Percentiles rank a stretch among this genome's conserved stretches.
These are phyloP conservation scores for Rhopalosiphum nymphaeae DNA, from an alignment of 2,888 invertebrate species.

Conservation along the genomic window DNA sequence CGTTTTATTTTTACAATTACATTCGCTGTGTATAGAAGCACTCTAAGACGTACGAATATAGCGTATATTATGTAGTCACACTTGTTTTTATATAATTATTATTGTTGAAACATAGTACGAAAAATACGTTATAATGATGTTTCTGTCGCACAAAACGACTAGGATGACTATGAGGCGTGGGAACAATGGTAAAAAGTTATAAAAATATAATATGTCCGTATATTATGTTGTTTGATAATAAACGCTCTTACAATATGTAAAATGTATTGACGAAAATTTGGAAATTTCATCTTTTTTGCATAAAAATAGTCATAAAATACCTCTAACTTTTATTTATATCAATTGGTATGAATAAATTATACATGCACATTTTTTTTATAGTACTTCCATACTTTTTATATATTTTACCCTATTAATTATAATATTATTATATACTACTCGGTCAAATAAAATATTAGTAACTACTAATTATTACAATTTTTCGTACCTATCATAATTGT, in stretches of 20 bases:
- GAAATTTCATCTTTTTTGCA: not conserved
- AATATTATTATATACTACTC: not conserved
- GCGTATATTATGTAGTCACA: not conserved
- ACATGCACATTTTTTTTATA: not conserved
- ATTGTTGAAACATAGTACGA: conserved; percentile 12
- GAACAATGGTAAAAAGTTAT: not conserved
- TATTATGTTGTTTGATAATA: not conserved
- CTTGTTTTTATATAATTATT: conserved; percentile 35
- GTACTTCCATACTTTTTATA: not conserved
- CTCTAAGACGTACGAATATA: not conserved
- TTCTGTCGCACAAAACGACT: not conserved
- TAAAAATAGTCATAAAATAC: not conserved
- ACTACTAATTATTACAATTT: not conserved
- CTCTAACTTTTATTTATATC: not conserved
- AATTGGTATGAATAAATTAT: not conserved
- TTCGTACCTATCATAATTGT: not conserved
- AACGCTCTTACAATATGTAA: not conserved
- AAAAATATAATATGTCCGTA: not conserved
- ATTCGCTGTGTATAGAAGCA: not conserved
- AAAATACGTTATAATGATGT: conserved; percentile 17
- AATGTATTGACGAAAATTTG: not conserved
- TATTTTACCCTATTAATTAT: not conserved
- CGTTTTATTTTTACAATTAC: conserved; percentile 18
- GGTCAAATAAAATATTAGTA: not conserved
- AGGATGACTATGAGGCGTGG: not conserved